Evolutionary conservation across 2,888 invertebrate species (phyloP), one percentile per base, ranked within the genome.

Genomic region (Atrina japonica): DNA sequence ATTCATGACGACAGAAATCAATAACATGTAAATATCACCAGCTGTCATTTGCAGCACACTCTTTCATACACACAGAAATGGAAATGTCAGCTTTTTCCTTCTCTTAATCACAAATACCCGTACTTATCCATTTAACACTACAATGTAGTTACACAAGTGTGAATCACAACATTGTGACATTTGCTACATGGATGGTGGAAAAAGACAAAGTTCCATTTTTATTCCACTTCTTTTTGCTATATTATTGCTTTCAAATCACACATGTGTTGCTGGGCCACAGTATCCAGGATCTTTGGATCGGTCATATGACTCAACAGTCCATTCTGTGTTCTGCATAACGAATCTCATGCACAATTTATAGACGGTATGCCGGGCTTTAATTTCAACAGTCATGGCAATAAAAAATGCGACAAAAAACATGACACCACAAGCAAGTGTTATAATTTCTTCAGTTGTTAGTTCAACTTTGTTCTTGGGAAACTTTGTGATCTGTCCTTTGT

Each of bases 321-420:
- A 92, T 67, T 91, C 91, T 69, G 91, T 91, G 77, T 92, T 92
- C 61, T 87, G 87, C 65, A 80, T 83, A 45, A 89, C 78, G 55
- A 88, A 92, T 70, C 90, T 90, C 67, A 88, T 83, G 70, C 91
- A 84, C 52, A 92, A 86, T 70, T 91, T 88, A 78, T 92, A 92
- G 23, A 92, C 80, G 1, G 92, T 92, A 77, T 91, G 89, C 29
- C 89, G 85, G 5, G 92, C 92, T 83, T 92, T 92, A 47, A 92
- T 92, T 86, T 92, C 92, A 21, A 92, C 92, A 72, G 92, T 92
- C 88, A 93, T 92, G 58, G 93, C 92, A 27, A 92, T 88, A 81
- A 93, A 92, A 80, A 93, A 93, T 11, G 92, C 91, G 41, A 92
- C 88, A 76, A 93, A 92, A 84, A 93, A 93, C 56, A 92, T 86